Evolutionary conservation across 1,140 invertebrate species (phyloP), one percentile per base, ranked within the genome.

Genomic region (Psilanteris sp.): DNA sequence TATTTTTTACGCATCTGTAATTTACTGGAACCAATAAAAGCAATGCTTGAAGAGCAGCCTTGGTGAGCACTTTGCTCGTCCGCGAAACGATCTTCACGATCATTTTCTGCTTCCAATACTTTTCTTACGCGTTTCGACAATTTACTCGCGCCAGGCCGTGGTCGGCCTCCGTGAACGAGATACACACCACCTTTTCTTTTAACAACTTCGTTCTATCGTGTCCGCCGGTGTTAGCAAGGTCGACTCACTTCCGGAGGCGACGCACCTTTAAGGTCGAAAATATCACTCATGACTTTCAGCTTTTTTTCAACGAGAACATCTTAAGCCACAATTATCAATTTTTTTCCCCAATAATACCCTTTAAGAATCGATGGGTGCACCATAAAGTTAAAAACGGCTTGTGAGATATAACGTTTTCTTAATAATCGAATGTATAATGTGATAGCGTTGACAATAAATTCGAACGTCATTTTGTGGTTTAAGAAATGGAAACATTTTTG

Each of bases 191-290:
- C 43, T 72, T 66, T 57, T 18, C 62, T 54, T 72, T 80, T 46
- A 50, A 64, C 57, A 29, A 24, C 13, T 14, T 27, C 11, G 18
- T 39, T 24, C 6, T 32, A 11, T 8, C 20, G 13, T 13, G 9
- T 27, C 29, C 15, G 26, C 41, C 29, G 0, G 13, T 13, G 39
- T 26, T 36, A 32, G 18, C 74, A 79, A 80, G 80, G 74, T 55
- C 80, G 39, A 11, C 7, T 5, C 9, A 64, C 55, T 81, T 81
- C 79, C 79, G 72, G 73, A 70, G 32, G 41, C 54, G 48, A 71
- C 7, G 67, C 52, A 46, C 73, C 39, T 9, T 52, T 64, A 44
- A 77, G 77, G 77, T 66, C 59, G 9, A 26, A 66, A 52, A 46
- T 36, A 37, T 34, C 29, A 20, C 9, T 31, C n/a, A n/a, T n/a